These are phyloP conservation scores for Scaptomyza graminum DNA, from an alignment of 1,140 invertebrate species.

Conservation along the genomic window DNA sequence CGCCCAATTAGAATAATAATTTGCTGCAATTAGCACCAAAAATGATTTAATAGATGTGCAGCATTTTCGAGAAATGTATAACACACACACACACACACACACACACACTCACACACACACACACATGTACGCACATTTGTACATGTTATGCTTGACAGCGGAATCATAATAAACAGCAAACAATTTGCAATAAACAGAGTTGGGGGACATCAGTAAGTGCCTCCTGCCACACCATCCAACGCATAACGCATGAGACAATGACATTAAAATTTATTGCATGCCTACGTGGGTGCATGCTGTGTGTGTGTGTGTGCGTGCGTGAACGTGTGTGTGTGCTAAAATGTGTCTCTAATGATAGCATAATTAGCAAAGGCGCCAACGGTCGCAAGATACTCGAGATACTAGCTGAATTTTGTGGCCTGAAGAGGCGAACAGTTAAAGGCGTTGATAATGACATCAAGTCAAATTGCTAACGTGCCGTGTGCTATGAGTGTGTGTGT, in stretches of 20 bases:
- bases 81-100: constrained; percentile 3
- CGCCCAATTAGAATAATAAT: constrained; percentile 32
- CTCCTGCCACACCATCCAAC: neutral
- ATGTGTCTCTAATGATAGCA: constrained; percentile 70
- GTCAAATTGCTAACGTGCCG: constrained; percentile 62
- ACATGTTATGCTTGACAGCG: constrained; percentile 16
- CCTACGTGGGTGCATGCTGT: constrained; percentile 1
- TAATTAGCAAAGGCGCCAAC: constrained; percentile 69
- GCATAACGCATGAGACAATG: constrained; percentile 46
- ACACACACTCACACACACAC: too few species aligned
- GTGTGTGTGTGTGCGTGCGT: constrained; percentile 11
- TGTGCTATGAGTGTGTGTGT: neutral
- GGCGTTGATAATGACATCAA: constrained; percentile 76
- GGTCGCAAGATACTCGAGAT: constrained; percentile 16
- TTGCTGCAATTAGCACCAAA: constrained; percentile 35
- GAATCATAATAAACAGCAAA: constrained; percentile 52
- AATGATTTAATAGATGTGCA: constrained; percentile 27
- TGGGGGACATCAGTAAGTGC: neutral
- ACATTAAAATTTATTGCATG: constrained; percentile 73
- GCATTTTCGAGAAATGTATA: constrained; percentile 5
- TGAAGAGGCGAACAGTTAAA: constrained; percentile 36
- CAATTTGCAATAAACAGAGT: constrained; percentile 37
- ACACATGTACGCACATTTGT: neutral
- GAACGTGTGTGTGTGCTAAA: constrained; percentile 21
- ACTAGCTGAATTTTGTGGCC: constrained; percentile 9